Evolutionary conservation across 2,797 vertebrate genomes (phyloP), one percentile per base, ranked within the genome.

Genomic region (Orientallactaga sibirica): DNA sequence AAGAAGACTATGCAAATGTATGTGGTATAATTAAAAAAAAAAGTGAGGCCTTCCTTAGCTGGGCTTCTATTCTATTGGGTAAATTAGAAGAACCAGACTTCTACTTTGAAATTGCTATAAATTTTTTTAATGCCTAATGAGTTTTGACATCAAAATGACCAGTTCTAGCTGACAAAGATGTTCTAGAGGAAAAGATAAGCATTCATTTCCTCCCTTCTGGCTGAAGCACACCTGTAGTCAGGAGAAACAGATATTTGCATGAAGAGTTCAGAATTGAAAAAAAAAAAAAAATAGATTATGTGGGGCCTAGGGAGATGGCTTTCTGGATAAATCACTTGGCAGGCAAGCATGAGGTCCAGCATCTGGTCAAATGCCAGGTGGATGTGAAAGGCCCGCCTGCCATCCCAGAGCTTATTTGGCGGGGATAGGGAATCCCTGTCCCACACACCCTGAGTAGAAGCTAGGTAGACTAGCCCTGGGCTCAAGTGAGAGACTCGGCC

Each of bases 81-180:
- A 58, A 93, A 25, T 85, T 33, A 37, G 58, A 84, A 93, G 78
- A 1, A 81, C 24, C 68, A 91, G 18, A 29, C 93, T 93, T 19
- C 70, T 81, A 88, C 64, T 88, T 90, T 55, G 52, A 95, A 95
- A 88, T 52, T 87, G 66, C 66, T 64, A 29, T 68, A 64, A 88
- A 90, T 48, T 93, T 66, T 93, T 66, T 70, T 91, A 89, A 29
- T 87, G 61, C 14, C 10, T 88, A 92, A 61, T 85, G 66, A 85
- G 10, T 81, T 48, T 10, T 48, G 48, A 48, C 8, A 48, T 90
- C 43, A 71, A 29, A 88, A 29, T 67, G 66, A 3, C 83, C 78
- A 87, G 37, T 74, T 92, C 66, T 29, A 84, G 12, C 55, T 90
- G 41, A 79, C 64, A 90, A 85, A 88, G 41, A 92, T 91, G 66